These are phyloP conservation scores for Gryllus bimaculatus DNA, from an alignment of 1,140 invertebrate genomes.

Conservation along the genomic window DNA sequence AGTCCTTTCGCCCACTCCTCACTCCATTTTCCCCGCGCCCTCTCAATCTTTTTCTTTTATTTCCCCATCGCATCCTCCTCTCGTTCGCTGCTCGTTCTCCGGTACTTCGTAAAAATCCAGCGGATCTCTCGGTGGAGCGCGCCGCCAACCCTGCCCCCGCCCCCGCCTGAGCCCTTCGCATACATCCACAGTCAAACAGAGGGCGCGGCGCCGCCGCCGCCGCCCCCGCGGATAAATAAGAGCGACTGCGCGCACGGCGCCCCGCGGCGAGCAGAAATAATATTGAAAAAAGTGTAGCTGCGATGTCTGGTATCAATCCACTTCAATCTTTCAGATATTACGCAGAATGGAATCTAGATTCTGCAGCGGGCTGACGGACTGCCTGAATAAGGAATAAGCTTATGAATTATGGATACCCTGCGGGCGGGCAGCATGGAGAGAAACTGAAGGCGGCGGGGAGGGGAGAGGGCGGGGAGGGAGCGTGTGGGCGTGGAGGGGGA, in stretches of 20 bases:
- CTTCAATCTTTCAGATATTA: conserved; percentile 5
- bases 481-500: neutral
- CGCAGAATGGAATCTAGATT: conserved; percentile 4
- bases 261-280: neutral
- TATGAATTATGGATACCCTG: conserved; percentile 4
- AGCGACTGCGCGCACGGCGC: neutral
- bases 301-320: neutral
- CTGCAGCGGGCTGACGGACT: neutral
- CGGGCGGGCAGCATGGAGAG: too few relatives aligned
- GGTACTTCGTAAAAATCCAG: too few relatives aligned
- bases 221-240: neutral
- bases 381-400: conserved; percentile 4
- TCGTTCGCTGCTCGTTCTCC: neutral
- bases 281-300: neutral
- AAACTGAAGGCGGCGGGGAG: neutral
- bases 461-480: neutral
- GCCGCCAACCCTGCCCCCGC: too few relatives aligned
- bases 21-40: neutral
- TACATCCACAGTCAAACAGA: neutral
- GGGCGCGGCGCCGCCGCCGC: too few relatives aligned
- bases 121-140: too few relatives aligned
- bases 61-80: neutral
- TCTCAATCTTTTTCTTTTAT: neutral
- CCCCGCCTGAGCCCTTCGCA: neutral
- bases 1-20: neutral